Evolutionary conservation across 2,113 vertebrate species (phyloP).

Genomic region (Sylvicapra grimmia): DNA sequence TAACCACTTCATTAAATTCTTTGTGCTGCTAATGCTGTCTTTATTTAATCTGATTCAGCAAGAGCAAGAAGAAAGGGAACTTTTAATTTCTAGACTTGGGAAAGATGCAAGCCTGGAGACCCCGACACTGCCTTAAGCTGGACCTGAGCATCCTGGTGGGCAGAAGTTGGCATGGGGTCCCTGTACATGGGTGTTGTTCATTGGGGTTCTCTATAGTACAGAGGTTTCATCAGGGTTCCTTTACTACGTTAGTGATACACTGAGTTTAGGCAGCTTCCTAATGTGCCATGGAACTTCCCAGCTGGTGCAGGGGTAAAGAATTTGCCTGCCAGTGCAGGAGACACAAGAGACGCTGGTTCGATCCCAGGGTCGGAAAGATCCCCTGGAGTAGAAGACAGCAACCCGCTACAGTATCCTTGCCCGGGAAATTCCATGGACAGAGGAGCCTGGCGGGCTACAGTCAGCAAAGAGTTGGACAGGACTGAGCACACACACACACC

Average conservation of each 20-base stretch:
- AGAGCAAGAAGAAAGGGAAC: neutral
- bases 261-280: neutral
- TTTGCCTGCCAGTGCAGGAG: neutral
- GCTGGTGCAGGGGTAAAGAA: neutral
- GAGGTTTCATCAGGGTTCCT: accelerated
- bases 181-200: no score
- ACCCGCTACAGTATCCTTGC: neutral
- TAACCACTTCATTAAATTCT: neutral
- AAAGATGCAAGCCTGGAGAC: neutral
- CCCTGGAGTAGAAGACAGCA: neutral
- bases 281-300: neutral
- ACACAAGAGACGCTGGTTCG: neutral
- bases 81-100: neutral
- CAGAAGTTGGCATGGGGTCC: neutral
- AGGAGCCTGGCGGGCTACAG: neutral
- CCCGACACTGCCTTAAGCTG: neutral
- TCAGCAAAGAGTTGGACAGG: neutral
- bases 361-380: neutral
- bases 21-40: neutral
- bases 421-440: neutral
- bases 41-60: conserved; percentile 26
- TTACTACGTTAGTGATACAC: neutral
- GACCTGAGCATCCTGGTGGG: neutral
- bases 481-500: neutral
- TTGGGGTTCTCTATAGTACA: neutral